These are phyloP conservation scores for Diglossa brunneiventris DNA, from an alignment of 2,113 vertebrate species.

Conservation along the genomic window DNA sequence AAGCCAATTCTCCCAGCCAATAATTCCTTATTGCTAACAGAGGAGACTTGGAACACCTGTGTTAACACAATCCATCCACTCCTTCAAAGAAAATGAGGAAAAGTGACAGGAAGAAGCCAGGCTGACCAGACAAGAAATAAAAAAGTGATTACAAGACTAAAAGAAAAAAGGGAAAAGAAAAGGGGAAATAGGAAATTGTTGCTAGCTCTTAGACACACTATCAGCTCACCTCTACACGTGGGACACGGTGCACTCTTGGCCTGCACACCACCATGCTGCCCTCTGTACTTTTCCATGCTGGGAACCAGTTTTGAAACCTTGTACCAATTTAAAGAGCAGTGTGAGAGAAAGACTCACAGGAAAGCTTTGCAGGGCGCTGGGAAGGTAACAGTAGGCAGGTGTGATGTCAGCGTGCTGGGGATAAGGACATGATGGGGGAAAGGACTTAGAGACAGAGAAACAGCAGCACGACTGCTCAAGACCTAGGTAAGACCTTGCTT, in stretches of 20 bases:
- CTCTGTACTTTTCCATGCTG: neutral
- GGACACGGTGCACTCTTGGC: neutral
- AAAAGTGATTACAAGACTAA: neutral
- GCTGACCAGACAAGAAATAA: neutral
- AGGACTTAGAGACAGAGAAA: neutral
- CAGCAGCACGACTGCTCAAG: neutral
- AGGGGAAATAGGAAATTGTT: neutral
- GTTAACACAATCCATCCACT: neutral
- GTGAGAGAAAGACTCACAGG: neutral
- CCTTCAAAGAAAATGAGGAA: neutral
- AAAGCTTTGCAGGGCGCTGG: neutral
- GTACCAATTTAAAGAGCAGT: neutral
- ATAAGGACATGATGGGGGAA: neutral
- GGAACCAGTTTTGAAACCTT: neutral
- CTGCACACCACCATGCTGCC: neutral
- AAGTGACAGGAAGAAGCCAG: neutral
- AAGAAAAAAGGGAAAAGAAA: neutral
- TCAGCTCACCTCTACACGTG: accelerated
- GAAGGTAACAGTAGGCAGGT: neutral
- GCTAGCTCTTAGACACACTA: neutral
- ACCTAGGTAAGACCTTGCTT: neutral
- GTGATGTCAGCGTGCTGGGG: accelerated
- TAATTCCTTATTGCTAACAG: neutral
- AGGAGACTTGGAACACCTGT: neutral
- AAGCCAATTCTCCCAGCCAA: neutral